phyloP scores from a whole-genome alignment of 2,797 vertebrate genomes.

The Carapus acus region DNA sequence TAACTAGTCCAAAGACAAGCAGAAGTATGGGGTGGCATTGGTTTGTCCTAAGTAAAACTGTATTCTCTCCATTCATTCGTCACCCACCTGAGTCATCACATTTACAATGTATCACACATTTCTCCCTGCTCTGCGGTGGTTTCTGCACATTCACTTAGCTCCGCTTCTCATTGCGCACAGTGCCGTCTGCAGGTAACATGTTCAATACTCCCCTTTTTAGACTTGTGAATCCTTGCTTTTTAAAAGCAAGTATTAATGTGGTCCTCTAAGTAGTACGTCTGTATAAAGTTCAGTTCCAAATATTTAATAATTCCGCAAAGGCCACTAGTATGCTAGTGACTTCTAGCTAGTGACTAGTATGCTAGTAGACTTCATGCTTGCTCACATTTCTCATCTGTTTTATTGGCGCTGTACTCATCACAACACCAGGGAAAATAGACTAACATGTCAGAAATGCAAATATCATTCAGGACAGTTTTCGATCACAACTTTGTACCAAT shows the following conservation, averaged over 20 bases:
- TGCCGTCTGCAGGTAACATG: not conserved
- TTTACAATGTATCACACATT: slow-evolving; percentile 8
- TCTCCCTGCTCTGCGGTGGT: slow-evolving; percentile 27
- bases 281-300: slow-evolving; percentile 1
- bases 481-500: not conserved
- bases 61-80: slow-evolving; percentile 10
- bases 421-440: not conserved
- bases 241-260: not conserved
- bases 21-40: not conserved
- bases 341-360: too few relatives aligned
- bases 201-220: slow-evolving; percentile 13
- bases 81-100: slow-evolving; percentile 11
- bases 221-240: slow-evolving; percentile 14
- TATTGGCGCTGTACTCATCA: not conserved
- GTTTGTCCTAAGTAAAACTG: slow-evolving; percentile 21
- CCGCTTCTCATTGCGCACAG: slow-evolving; percentile 17
- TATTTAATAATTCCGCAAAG: not conserved
- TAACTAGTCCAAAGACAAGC: slow-evolving; percentile 44
- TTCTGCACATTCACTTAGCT: slow-evolving; percentile 14
- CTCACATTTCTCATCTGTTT: not conserved
- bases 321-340: not conserved
- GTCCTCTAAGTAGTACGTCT: not conserved
- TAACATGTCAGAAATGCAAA: too few relatives aligned
- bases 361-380: not conserved
- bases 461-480: too few relatives aligned